Evolutionary conservation across 2,797 vertebrate genomes (phyloP), one percentile per base, ranked within the genome.

Genomic region (Danio tinwini): DNA sequence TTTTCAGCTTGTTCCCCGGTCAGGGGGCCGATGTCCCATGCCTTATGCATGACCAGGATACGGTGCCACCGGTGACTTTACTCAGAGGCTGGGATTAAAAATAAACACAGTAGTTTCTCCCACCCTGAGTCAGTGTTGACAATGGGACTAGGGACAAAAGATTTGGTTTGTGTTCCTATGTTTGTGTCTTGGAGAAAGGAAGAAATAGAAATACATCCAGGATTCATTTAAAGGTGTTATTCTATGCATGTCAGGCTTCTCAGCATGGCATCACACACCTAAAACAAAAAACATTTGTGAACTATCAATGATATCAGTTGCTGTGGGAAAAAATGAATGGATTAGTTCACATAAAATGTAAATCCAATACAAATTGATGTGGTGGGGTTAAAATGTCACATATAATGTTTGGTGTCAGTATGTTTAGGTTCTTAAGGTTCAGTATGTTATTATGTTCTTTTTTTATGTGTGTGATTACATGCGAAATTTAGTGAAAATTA

Each of bases 251-350:
- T 81, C 80, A 86, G 59, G 68, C 53, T 63, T 81, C 85, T 73
- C 81, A 78, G 78, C 83, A 80, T 85, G 87, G 68, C 81, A 83
- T 53, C 53, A 75, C 63, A 68, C 73, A 83, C 78, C 59, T 69
- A 80, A 88, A 86, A 62, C 82, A 85, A 88, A 88, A 73, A 87
- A 81, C 79, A 80, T 79, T 69, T 86, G 81, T 81, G 68, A 84
- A 71, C 45, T 74, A 69, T 80, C 74, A 77, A 39, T 80, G 78
- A 39, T 75, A 73, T 83, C 77, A 70, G 45, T 74, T 74, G 69
- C 58, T 47, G 58, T 62, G 76, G 39, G 70, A 80, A 65, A 62
- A 37, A 37, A 19, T 81, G 72, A 47, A 64, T 53, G 39, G 58
- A 70, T 67, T 52, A 40, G 16, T 39, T 55, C 29, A 17, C 47